These are phyloP conservation scores for Agonopterix alstromeriana DNA, from an alignment of 2,888 invertebrate genomes.

Conservation along the genomic window DNA sequence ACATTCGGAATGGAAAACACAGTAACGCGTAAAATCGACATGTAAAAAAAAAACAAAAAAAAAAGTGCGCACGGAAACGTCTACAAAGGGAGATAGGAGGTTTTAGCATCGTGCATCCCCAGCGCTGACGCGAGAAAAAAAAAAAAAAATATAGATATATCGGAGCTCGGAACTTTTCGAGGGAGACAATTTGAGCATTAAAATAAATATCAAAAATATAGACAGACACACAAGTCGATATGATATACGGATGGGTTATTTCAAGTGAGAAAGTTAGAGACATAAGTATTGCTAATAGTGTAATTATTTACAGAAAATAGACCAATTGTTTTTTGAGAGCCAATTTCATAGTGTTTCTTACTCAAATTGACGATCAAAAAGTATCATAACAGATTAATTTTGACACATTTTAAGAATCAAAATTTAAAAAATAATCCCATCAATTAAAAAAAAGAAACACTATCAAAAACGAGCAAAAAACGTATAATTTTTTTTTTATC, in stretches of 20 bases:
- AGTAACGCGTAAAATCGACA: constrained; percentile 5
- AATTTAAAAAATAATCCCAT: not conserved
- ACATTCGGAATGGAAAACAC: constrained; percentile 11
- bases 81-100: constrained; percentile 57
- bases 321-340: constrained; percentile 29
- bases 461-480: constrained; percentile 36
- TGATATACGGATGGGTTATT: constrained; percentile 61
- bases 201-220: constrained; percentile 21
- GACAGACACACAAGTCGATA: constrained; percentile 41
- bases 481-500: constrained; percentile 12
- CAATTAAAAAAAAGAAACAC: constrained; percentile 13
- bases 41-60: constrained; percentile 10
- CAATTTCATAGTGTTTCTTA: constrained; percentile 14
- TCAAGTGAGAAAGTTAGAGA: constrained; percentile 50
- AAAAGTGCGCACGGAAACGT: constrained; percentile 32
- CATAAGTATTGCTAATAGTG: constrained; percentile 51
- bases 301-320: constrained; percentile 46
- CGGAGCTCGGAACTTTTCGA: constrained; percentile 69
- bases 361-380: not conserved
- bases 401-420: not conserved
- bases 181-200: constrained; percentile 66
- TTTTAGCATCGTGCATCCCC: constrained; percentile 76
- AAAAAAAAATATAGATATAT: constrained; percentile 32
- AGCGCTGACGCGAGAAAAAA: constrained; percentile 65
- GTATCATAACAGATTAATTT: not conserved